phyloP scores from a whole-genome alignment of 23 tunicate genomes.

The Corella eumyota region DNA sequence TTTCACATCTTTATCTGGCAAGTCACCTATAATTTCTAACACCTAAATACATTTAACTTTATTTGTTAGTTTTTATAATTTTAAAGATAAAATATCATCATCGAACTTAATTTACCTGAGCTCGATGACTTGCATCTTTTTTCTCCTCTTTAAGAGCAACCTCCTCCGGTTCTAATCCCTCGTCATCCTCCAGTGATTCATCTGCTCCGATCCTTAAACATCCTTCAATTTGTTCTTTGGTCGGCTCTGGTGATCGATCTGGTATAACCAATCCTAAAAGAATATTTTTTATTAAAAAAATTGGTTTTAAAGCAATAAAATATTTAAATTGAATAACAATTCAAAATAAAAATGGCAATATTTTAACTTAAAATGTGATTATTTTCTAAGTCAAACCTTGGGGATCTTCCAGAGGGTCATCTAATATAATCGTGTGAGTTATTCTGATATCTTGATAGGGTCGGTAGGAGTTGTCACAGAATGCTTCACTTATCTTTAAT shows the following conservation, averaged over 20 bases:
- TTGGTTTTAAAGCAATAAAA: too few species aligned
- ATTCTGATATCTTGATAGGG: constrained; percentile 95
- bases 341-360: too few species aligned
- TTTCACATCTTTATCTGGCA: constrained; percentile 94
- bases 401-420: constrained; percentile 96
- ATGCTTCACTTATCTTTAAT: constrained; percentile 78
- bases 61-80: not conserved
- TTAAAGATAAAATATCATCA: too few species aligned
- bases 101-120: too few species aligned
- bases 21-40: constrained; percentile 85
- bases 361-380: not conserved
- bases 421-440: constrained; percentile 85
- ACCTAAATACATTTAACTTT: constrained; percentile 22
- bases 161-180: constrained; percentile 66
- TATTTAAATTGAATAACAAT: too few species aligned
- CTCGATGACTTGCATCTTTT: constrained; percentile 75
- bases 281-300: too few species aligned
- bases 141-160: constrained; percentile 35
- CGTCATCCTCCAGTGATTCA: constrained; percentile 69
- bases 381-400: constrained; percentile 7
- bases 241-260: constrained; percentile 88
- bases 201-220: constrained; percentile 89
- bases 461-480: constrained; percentile 71
- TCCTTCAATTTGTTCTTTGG: constrained; percentile 56
- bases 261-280: constrained; percentile 63